Conservation (phyloP, 2,113 vertebrate genomes). For the Hypocryptadius cinnamomeus region DNA sequence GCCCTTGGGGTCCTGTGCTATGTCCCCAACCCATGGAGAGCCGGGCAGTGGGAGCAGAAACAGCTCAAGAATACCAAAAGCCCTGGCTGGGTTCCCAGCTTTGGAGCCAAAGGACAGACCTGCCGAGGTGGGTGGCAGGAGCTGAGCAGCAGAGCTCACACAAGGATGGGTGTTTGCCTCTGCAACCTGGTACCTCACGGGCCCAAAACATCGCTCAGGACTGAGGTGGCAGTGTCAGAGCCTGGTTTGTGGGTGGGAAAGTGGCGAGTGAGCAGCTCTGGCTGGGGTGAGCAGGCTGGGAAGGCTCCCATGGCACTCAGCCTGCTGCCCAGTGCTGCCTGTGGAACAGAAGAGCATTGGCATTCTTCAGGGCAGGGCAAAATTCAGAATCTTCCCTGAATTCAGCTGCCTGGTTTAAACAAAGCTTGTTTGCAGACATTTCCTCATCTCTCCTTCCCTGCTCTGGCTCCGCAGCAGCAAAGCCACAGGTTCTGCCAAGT, state of each 20-base stretch:
- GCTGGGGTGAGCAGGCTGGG: neutral
- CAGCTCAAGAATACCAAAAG: neutral
- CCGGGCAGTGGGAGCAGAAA: neutral
- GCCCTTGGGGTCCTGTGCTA: neutral
- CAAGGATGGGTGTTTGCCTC: neutral
- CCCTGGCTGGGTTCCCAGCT: neutral
- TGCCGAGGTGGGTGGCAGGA: neutral
- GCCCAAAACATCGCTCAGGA: neutral
- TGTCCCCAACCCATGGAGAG: neutral
- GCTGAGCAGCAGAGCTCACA: neutral
- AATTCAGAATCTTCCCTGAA: neutral
- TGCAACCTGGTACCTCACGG: rapidly evolving
- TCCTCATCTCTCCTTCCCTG: neutral
- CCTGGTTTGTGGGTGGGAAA: neutral
- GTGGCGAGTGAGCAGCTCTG: neutral
- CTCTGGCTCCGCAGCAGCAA: neutral
- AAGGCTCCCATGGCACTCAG: no score
- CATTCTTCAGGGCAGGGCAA: no score
- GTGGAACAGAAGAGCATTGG: neutral
- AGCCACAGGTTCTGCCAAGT: neutral
- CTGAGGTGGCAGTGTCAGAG: rapidly evolving
- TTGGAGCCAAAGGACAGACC: neutral
- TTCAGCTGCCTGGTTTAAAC: neutral
- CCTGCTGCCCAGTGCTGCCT: neutral
- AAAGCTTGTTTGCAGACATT: neutral